phyloP scores from a whole-genome alignment of 1,140 invertebrate genomes.

The Aleiodes sp. region DNA sequence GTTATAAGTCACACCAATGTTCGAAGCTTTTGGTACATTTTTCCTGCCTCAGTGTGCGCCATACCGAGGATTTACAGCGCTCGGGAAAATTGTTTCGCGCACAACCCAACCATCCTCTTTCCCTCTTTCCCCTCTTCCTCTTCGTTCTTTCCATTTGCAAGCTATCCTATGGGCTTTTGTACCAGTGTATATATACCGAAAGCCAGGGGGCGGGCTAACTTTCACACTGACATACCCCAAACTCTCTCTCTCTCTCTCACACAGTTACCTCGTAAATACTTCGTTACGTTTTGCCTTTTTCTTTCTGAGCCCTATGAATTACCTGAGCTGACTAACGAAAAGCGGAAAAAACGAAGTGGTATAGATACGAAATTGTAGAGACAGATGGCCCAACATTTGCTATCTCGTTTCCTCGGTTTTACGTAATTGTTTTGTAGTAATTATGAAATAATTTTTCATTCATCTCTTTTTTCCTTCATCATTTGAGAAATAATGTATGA shows the following conservation, averaged over 20 bases:
- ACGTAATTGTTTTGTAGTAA: conserved; percentile 28
- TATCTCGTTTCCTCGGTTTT: conserved; percentile 17
- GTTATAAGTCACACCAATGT: conserved; percentile 34
- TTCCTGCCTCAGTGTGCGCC: conserved; percentile 13
- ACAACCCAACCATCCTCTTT: neutral
- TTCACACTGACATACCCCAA: no score
- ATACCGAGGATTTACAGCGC: conserved; percentile 25
- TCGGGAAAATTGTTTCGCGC: conserved; percentile 38
- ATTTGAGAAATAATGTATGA: no score
- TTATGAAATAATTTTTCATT: conserved; percentile 14
- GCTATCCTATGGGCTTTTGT: neutral
- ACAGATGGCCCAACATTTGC: conserved; percentile 24
- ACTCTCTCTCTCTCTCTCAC: neutral
- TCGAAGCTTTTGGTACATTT: conserved; percentile 34
- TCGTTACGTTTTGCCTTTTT: conserved; percentile 25
- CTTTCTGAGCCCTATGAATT: conserved; percentile 31
- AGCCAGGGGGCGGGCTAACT: no score
- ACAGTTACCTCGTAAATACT: conserved; percentile 34
- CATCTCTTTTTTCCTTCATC: neutral
- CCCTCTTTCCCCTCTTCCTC: neutral
- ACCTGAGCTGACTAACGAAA: conserved; percentile 28
- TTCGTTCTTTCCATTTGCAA: neutral
- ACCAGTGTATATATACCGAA: neutral
- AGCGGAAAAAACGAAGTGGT: conserved; percentile 14
- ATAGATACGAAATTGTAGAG: neutral